A percentile compares a stretch with the other conserved stretches of the same genome.
Conservation (phyloP, 1,140 invertebrate species). For the Calephelis nemesis region DNA sequence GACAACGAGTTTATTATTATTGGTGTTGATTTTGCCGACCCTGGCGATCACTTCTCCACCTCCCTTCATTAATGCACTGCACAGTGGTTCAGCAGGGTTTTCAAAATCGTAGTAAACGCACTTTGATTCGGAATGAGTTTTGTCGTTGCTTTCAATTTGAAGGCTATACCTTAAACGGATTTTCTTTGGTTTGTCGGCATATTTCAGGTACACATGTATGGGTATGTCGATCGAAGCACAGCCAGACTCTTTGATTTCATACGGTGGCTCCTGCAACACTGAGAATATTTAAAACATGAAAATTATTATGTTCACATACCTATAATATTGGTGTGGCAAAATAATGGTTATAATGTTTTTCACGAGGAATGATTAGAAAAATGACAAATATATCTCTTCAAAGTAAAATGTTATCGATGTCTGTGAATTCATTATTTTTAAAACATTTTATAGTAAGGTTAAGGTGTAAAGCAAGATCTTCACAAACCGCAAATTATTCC, state of each 20-base stretch:
- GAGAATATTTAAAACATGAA: conserved; percentile 37
- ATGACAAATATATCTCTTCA: too few species aligned
- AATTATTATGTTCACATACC: conserved; percentile 14
- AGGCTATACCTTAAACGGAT: conserved; percentile 65
- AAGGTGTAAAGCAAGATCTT: too few species aligned
- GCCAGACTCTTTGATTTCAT: conserved; percentile 72
- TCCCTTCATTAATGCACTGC: conserved; percentile 58
- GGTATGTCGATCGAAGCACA: conserved; percentile 69
- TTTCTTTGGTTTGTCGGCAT: conserved; percentile 62
- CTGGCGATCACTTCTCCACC: conserved; percentile 60
- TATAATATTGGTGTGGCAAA: background rate
- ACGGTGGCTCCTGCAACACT: conserved; percentile 73
- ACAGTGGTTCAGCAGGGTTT: conserved; percentile 59
- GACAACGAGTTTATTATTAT: conserved; percentile 41
- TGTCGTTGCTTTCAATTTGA: conserved; percentile 60
- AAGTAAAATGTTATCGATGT: too few species aligned
- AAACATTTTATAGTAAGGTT: too few species aligned
- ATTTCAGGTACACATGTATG: conserved; percentile 73
- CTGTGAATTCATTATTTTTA: too few species aligned
- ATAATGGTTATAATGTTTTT: too few species aligned
- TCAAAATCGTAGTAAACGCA: conserved; percentile 68
- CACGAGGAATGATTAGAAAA: too few species aligned
- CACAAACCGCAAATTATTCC: too few species aligned
- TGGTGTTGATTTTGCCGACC: conserved; percentile 35
- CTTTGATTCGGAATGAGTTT: conserved; percentile 55